Percentiles rank a stretch among this genome's conserved stretches.
phyloP scores from a whole-genome alignment of 2,113 vertebrate genomes.

The Nestor notabilis region DNA sequence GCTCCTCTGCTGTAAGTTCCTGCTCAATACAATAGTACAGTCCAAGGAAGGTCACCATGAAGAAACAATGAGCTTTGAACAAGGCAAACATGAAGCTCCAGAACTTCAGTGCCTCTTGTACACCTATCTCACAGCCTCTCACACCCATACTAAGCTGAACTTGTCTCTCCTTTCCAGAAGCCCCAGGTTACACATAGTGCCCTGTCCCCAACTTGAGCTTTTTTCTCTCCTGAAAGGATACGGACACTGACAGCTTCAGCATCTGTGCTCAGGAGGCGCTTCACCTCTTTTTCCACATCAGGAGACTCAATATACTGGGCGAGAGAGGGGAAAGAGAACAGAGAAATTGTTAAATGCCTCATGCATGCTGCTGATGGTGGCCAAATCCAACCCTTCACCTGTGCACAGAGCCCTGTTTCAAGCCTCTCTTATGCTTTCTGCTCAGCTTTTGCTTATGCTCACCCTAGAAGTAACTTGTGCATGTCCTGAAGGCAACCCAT shows the following conservation, averaged over 20 bases:
- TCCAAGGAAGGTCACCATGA: not conserved
- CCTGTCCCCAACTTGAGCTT: not conserved
- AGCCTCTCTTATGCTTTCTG: not conserved
- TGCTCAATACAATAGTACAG: not conserved
- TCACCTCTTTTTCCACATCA: constrained; percentile 95
- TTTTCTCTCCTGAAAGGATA: constrained; percentile 82
- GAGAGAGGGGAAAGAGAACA: not conserved
- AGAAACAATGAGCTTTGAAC: not conserved
- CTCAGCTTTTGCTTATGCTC: not conserved
- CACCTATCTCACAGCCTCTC: not conserved
- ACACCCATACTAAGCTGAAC: fast-evolving
- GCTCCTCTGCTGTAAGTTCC: not conserved
- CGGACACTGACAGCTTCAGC: constrained; percentile 89
- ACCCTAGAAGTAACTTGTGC: not conserved
- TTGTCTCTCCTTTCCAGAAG: not conserved
- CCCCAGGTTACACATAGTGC: not conserved
- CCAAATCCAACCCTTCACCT: not conserved
- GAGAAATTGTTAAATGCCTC: not conserved
- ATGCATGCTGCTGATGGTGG: not conserved
- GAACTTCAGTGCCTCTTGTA: not conserved
- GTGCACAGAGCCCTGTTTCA: not conserved
- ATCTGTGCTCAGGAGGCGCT: constrained; percentile 90
- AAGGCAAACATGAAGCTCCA: not conserved
- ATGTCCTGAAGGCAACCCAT: not conserved
- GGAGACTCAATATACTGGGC: constrained; percentile 87